Evolutionary conservation across 1,140 invertebrate genomes (phyloP), one percentile per base, ranked within the genome.

Genomic region (Sipha flava): DNA sequence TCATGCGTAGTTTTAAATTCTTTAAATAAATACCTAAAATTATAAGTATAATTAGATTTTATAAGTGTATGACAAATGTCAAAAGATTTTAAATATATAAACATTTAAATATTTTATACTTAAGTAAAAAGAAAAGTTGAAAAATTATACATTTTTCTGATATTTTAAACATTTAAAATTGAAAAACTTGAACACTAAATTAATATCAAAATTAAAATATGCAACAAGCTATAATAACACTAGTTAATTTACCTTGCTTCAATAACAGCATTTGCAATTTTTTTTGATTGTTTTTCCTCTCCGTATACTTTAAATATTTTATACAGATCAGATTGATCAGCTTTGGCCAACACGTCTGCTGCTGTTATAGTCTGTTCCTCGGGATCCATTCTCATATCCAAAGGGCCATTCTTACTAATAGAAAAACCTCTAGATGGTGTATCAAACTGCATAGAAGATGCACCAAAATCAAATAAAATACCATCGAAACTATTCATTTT

Each of bases 361-460:
- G 94, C 96, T 37, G 93, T 95, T 18, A 93, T 90, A 82, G 90
- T 87, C 57, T 91, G 87, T 82, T 92, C 88, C 37, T 88, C 86
- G 2, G 91, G 90, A 87, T 97, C 94, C 96, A 98, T 98, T 84
- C 96, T 88, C 96, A 98, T 98, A 84, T 98, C 97, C 64, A 99
- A 87, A 10, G 92, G 93, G 0, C 94, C 95, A 88, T 97, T 89
- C 84, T 90, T 89, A 62, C 90, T 92, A 0, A 97, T 82, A 16
- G 93, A 90, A 87, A 99, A 98, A 6, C 97, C 97, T 84, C 97
- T 88, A 21, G 89, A 87, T 2, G 89, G 86, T 83, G 88, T 87
- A 84, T 97, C 92, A 85, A 97, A 91, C 86, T 99, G 97, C 94
- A 98, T 97, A 1, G 95, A 96, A 5, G 96, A 98, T 85, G 93